A percentile compares a stretch with the other conserved stretches of the same genome.
phyloP scores from a whole-genome alignment of 2,888 invertebrate species.

The Colostygia pectinataria region DNA sequence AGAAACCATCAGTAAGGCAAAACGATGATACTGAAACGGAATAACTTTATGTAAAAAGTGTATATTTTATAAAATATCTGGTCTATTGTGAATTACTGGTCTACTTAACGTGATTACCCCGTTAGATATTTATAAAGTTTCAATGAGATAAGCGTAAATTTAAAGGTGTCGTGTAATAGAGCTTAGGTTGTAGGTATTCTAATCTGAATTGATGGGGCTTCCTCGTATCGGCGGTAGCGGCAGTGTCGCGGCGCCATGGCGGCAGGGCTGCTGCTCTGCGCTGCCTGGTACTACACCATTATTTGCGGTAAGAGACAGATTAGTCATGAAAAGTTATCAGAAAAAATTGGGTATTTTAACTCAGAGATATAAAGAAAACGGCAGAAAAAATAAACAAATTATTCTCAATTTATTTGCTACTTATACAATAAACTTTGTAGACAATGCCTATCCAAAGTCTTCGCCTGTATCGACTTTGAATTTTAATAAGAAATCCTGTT shows the following conservation, averaged over 20 bases:
- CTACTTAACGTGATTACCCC: not conserved
- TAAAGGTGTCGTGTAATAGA: slow-evolving; percentile 46
- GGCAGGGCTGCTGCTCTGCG: slow-evolving; percentile 64
- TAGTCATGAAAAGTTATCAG: too few species aligned
- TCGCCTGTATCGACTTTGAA: too few species aligned
- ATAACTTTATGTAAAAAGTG: slow-evolving; percentile 15
- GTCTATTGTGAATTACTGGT: not conserved
- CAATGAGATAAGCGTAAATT: slow-evolving; percentile 36
- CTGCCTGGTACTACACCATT: slow-evolving; percentile 74
- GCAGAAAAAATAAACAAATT: too few species aligned
- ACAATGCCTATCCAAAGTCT: too few species aligned
- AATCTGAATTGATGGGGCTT: slow-evolving; percentile 63
- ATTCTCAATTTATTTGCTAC: too few species aligned
- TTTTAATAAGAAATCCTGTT: too few species aligned
- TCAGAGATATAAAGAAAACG: too few species aligned
- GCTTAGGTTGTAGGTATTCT: slow-evolving; percentile 68
- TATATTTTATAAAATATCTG: not conserved
- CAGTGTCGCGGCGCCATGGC: slow-evolving; percentile 62
- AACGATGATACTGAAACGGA: not conserved
- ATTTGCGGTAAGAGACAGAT: slow-evolving; percentile 36
- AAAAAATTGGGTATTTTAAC: too few species aligned
- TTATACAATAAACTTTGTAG: too few species aligned
- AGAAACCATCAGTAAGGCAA: slow-evolving; percentile 19
- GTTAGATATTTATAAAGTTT: slow-evolving; percentile 14
- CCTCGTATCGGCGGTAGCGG: slow-evolving; percentile 39